Percentiles rank a stretch among this genome's conserved stretches.
Evolutionary conservation across 1,140 invertebrate genomes (phyloP).

Genomic region (Drosophila parvula): DNA sequence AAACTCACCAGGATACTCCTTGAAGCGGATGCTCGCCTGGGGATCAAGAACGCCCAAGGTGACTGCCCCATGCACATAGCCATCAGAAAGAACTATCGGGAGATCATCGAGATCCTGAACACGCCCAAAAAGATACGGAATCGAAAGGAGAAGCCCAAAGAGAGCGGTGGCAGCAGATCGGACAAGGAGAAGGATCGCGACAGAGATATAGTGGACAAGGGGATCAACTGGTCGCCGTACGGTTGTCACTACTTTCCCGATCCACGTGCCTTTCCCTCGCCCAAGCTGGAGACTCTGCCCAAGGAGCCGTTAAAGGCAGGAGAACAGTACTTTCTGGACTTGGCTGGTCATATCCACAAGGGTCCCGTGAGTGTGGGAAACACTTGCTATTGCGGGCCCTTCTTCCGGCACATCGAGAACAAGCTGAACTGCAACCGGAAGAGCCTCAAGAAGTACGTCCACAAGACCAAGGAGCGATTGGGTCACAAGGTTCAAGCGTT

Average conservation of each 20-base stretch:
- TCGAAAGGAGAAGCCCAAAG: constrained; percentile 59
- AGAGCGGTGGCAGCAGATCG: constrained; percentile 55
- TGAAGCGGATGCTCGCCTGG: constrained; percentile 92
- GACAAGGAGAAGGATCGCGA: constrained; percentile 73
- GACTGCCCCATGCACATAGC: constrained; percentile 97
- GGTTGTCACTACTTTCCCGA: constrained; percentile 95
- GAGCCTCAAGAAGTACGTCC: constrained; percentile 93
- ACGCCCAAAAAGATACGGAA: constrained; percentile 85
- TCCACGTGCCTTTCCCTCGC: constrained; percentile 92
- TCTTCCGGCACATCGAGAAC: constrained; percentile 94
- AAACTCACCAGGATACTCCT: constrained; percentile 96
- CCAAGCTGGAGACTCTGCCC: constrained; percentile 92
- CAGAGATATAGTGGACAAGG: constrained; percentile 83
- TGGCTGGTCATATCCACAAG: constrained; percentile 98
- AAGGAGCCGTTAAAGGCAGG: constrained; percentile 93
- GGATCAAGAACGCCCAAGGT: constrained; percentile 94
- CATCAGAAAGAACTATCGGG: constrained; percentile 91
- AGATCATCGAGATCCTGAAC: constrained; percentile 92
- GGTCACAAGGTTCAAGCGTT: constrained; percentile 94
- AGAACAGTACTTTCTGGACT: constrained; percentile 96
- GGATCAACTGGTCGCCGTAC: constrained; percentile 91
- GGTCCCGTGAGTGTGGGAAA: constrained; percentile 95
- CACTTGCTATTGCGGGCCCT: constrained; percentile 90
- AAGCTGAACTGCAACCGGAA: constrained; percentile 93
- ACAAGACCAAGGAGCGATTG: constrained; percentile 91